These are phyloP conservation scores for Chironomus riparius DNA, from an alignment of 2,888 invertebrate species.

Conservation along the genomic window DNA sequence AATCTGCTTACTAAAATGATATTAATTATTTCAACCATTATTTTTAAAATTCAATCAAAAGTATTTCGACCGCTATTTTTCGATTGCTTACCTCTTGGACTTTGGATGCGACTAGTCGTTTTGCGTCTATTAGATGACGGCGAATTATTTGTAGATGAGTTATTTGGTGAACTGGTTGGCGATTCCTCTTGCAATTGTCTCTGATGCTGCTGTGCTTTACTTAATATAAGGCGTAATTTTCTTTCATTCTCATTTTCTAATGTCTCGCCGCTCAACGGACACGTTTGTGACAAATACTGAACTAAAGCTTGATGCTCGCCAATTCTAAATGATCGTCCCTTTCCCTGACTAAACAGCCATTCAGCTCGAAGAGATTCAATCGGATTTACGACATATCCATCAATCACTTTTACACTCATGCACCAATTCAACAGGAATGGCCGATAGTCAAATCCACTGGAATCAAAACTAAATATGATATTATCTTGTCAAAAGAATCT, in stretches of 20 bases:
- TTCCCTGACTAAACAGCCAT: slow-evolving; percentile 92
- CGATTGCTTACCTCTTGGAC: slow-evolving; percentile 39
- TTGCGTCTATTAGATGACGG: slow-evolving; percentile 40
- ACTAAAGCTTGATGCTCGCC: slow-evolving; percentile 76
- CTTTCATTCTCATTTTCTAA: slow-evolving; percentile 79
- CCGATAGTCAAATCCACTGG: slow-evolving; percentile 81
- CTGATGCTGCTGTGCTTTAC: slow-evolving; percentile 86
- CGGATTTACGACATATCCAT: slow-evolving; percentile 80
- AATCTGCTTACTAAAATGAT: slow-evolving; percentile 40
- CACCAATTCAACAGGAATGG: slow-evolving; percentile 93
- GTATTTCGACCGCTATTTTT: neutral
- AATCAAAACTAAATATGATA: slow-evolving; percentile 38
- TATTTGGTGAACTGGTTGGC: slow-evolving; percentile 30
- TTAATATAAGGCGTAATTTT: slow-evolving; percentile 73
- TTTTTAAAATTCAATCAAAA: too few relatives aligned
- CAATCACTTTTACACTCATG: slow-evolving; percentile 75
- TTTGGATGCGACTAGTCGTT: slow-evolving; percentile 40
- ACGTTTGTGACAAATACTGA: slow-evolving; percentile 73
- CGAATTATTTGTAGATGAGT: slow-evolving; percentile 40
- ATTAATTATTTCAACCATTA: slow-evolving; percentile 21
- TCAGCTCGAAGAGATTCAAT: slow-evolving; percentile 92
- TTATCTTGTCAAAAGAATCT: slow-evolving; percentile 29
- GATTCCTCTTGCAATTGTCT: slow-evolving; percentile 53
- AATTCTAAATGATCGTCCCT: slow-evolving; percentile 75
- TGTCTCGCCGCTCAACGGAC: slow-evolving; percentile 74